Conservation (phyloP, 2,888 invertebrate genomes). For the Watsonalla binaria region DNA sequence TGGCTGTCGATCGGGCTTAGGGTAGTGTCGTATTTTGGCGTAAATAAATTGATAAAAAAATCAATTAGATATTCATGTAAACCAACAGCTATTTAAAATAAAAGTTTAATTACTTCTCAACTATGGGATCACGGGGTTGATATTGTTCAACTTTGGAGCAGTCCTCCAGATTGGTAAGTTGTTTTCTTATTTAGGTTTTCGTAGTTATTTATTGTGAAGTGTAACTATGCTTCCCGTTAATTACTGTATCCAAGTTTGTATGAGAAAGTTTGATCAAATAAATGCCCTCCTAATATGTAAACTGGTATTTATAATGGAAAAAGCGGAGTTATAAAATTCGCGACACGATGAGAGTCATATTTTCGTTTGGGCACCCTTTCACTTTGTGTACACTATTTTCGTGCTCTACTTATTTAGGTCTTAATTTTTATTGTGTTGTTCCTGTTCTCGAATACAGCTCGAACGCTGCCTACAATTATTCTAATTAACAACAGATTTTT, state of each 20-base stretch:
- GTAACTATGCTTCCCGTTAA: conserved; percentile 22
- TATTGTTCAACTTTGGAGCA: conserved; percentile 41
- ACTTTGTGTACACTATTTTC: conserved; percentile 73
- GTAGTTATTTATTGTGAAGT: conserved; percentile 29
- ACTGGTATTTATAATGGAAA: background rate
- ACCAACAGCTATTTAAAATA: conserved; percentile 24
- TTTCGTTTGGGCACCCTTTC: conserved; percentile 66
- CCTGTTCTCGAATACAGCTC: conserved; percentile 5
- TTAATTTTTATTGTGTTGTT: conserved; percentile 31
- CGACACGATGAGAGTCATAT: conserved; percentile 30
- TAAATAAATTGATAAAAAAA: conserved; percentile 43
- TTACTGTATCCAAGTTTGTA: conserved; percentile 7
- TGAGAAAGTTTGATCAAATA: conserved; percentile 9
- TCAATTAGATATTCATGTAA: conserved; percentile 45
- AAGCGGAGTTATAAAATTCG: conserved; percentile 10
- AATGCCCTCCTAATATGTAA: background rate
- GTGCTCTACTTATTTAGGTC: conserved; percentile 71
- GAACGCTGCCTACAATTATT: background rate
- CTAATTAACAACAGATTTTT: background rate
- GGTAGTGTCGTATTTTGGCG: conserved; percentile 43
- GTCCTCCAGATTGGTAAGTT: conserved; percentile 55
- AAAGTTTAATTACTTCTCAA: conserved; percentile 27
- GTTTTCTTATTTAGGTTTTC: conserved; percentile 40
- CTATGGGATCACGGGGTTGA: conserved; percentile 62
- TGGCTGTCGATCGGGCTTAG: conserved; percentile 65